Conservation (phyloP, 2,888 invertebrate genomes). For the Eumacrocentrus americanus region DNA sequence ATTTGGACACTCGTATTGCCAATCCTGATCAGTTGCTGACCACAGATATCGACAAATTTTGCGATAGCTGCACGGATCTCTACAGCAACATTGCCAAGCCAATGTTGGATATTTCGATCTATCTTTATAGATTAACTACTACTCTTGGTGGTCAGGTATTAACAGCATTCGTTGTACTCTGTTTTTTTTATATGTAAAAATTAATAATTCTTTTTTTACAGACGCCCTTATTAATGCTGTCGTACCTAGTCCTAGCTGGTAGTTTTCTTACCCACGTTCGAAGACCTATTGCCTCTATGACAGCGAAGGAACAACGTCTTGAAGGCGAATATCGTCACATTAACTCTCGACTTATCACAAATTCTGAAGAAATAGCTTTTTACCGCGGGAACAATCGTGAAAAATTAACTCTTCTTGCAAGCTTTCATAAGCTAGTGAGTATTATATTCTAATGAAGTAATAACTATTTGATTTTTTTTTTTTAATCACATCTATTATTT, state of each 20-base stretch:
- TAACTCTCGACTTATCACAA: conserved; percentile 94
- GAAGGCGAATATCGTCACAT: conserved; percentile 98
- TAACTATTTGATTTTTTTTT: background rate
- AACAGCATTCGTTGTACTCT: background rate
- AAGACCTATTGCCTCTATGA: conserved; percentile 83
- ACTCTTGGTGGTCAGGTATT: conserved; percentile 80
- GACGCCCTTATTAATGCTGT: conserved; percentile 89
- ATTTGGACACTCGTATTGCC: conserved; percentile 91
- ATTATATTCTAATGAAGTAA: background rate
- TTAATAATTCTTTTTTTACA: conserved; percentile 58
- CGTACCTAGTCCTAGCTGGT: conserved; percentile 87
- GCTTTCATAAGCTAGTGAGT: conserved; percentile 81
- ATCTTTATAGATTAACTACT: conserved; percentile 86
- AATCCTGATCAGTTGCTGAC: conserved; percentile 96
- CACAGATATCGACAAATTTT: conserved; percentile 97
- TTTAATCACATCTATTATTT: background rate
- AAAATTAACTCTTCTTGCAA: conserved; percentile 82
- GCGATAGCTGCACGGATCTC: conserved; percentile 91
- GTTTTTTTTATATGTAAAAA: background rate
- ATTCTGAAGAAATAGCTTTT: conserved; percentile 92
- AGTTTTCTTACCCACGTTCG: conserved; percentile 84
- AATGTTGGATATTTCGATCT: conserved; percentile 90
- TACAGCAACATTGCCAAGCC: conserved; percentile 98
- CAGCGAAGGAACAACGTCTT: conserved; percentile 93
- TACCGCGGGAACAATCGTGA: conserved; percentile 86